phyloP scores from a whole-genome alignment of 2,888 invertebrate species.

The Trichopoda pennipes region DNA sequence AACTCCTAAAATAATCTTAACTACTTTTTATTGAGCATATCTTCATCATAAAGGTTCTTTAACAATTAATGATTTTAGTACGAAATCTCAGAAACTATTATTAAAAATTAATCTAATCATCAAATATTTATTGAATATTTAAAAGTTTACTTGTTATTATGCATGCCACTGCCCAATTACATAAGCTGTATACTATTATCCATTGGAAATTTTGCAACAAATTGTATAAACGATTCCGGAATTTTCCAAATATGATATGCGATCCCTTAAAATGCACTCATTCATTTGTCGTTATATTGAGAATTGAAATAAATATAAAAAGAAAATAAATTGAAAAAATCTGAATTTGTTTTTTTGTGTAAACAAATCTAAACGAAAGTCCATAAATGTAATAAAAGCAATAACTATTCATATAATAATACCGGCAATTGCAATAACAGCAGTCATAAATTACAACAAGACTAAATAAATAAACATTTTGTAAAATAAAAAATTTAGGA shows the following conservation, averaged over 20 bases:
- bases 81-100: too few species aligned
- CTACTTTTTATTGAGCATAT: too few species aligned
- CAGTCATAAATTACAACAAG: conserved; percentile 27
- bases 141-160: too few species aligned
- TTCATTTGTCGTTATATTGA: not conserved
- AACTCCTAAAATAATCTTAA: too few species aligned
- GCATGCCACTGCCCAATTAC: too few species aligned
- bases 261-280: not conserved
- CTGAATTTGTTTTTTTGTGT: conserved; percentile 18
- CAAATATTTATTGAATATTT: too few species aligned
- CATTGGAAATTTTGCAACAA: not conserved
- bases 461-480: conserved; percentile 12
- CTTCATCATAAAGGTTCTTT: too few species aligned
- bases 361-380: conserved; percentile 50
- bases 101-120: too few species aligned
- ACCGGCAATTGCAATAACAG: conserved; percentile 7
- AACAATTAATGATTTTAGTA: too few species aligned
- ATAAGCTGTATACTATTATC: not conserved
- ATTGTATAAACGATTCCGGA: conserved; percentile 9
- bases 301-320: conserved; percentile 1
- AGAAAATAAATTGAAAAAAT: not conserved
- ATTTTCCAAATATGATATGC: conserved; percentile 5
- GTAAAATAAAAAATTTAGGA: conserved; percentile 33
- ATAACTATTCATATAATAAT: not conserved
- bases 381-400: conserved; percentile 29